Conservation (phyloP, 1,140 invertebrate species). For the Zaprionus nigranus region DNA sequence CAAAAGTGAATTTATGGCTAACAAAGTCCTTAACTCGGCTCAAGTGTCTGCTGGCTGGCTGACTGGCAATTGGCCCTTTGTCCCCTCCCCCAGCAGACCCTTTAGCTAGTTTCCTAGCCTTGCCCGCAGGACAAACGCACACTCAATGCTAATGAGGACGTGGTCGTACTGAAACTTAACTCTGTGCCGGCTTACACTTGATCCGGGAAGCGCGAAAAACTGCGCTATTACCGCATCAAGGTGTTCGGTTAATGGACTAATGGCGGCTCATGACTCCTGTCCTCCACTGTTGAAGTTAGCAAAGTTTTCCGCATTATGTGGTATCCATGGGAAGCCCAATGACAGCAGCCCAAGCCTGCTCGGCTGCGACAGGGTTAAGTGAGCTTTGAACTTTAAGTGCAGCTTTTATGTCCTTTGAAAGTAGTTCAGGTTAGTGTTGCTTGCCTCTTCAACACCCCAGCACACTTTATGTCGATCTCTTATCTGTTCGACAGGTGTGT, state of each 20-base stretch:
- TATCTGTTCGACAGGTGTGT: neutral
- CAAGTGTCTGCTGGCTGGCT: slow-evolving; percentile 53
- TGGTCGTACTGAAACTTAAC: slow-evolving; percentile 36
- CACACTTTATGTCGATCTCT: neutral
- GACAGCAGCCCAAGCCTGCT: neutral
- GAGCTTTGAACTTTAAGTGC: slow-evolving; percentile 2
- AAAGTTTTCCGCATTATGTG: slow-evolving; percentile 19
- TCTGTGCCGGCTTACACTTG: slow-evolving; percentile 8
- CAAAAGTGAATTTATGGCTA: slow-evolving; percentile 70
- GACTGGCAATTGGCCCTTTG: slow-evolving; percentile 48
- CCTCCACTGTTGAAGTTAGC: neutral
- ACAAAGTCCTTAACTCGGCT: slow-evolving; percentile 74
- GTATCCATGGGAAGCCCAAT: slow-evolving; percentile 5
- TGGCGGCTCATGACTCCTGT: slow-evolving; percentile 9
- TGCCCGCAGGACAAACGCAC: slow-evolving; percentile 21
- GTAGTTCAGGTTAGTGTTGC: neutral
- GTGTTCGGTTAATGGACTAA: slow-evolving; percentile 48
- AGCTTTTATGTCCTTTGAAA: neutral
- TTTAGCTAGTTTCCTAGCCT: neutral
- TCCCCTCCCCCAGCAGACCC: neutral
- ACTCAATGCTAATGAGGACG: slow-evolving; percentile 45
- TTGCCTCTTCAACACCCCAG: neutral
- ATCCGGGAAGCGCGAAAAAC: slow-evolving; percentile 15
- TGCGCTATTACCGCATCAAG: slow-evolving; percentile 26
- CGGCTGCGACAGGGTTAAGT: neutral